These are phyloP conservation scores for Maconellicoccus hirsutus DNA, from an alignment of 1,140 invertebrate species.

Conservation along the genomic window DNA sequence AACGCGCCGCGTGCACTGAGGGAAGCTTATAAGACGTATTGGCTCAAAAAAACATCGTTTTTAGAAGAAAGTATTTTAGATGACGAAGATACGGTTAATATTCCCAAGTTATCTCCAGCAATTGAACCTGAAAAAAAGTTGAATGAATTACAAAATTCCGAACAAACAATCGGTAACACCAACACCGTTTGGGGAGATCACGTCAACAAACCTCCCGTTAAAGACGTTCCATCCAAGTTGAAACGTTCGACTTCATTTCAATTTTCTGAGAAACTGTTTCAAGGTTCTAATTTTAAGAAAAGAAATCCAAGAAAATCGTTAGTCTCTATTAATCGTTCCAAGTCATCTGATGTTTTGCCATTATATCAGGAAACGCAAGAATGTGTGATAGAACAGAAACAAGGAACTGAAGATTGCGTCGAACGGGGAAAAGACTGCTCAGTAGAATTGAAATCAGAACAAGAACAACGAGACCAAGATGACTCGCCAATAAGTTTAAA, in stretches of 20 bases:
- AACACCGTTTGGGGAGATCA: conserved; percentile 43
- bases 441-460: conserved; percentile 16
- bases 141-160: conserved; percentile 28
- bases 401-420: no score
- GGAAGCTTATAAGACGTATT: conserved; percentile 68
- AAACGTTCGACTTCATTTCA: conserved; percentile 35
- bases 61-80: conserved; percentile 50
- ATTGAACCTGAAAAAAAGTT: conserved; percentile 26
- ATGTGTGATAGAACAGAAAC: neutral
- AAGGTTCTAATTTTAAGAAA: conserved; percentile 50
- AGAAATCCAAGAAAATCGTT: conserved; percentile 56
- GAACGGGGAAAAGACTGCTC: neutral
- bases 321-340: conserved; percentile 23
- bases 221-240: conserved; percentile 30
- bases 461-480: conserved; percentile 24
- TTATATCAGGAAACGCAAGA: neutral
- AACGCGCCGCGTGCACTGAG: conserved; percentile 54
- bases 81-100: conserved; percentile 32
- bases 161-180: conserved; percentile 31
- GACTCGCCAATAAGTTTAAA: conserved; percentile 25
- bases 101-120: neutral
- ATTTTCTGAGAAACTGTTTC: conserved; percentile 58
- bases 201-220: conserved; percentile 39
- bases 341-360: conserved; percentile 13
- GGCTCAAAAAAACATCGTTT: conserved; percentile 53